Evolutionary conservation across 2,797 vertebrate species (phyloP), one percentile per base, ranked within the genome.

Genomic region (Smutsia temminckii): DNA sequence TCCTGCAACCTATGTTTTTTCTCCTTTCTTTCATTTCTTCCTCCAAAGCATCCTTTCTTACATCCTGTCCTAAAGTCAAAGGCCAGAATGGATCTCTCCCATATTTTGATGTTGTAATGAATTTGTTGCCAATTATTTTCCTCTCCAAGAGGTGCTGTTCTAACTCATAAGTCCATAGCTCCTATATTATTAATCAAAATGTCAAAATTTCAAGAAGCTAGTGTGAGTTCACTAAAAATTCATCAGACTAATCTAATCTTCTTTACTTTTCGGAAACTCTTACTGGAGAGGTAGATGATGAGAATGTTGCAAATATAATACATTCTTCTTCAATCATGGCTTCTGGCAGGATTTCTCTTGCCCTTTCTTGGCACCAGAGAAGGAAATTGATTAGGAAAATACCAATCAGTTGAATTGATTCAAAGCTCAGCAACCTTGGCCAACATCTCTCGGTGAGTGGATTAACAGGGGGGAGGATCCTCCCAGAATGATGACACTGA

Each of bases 231-330:
- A 83, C 74, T 74, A 72, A 85, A 91, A 87, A 25, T 27, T 49
- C 64, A 85, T 88, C 72, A 49, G 71, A 71, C 32, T 59, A 89
- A 71, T 32, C 18, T 68, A 69, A 89, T 29, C 23, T 79, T 78
- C 57, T 71, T 83, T 83, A 90, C n/a, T 89, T 79, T 64, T 84
- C 25, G 55, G 16, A 75, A 86, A 94, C 27, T 83, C 68, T 42
- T 75, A 66, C 10, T 42, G 6, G 27, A 89, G 11, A 90, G 51
- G 5, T 12, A 80, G 16, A 63, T n/a, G 20, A 16, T 64, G 20
- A 84, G 13, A 83, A 32, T 32, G 13, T 32, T 17, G 23, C 21
- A 85, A 46, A 42, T 29, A 46, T 66, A 74, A 84, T 6, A 57
- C 20, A 92, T 49, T 81, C 49, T 61, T 79, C 84, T 75, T 78